Evolutionary conservation across 2,113 vertebrate species (phyloP).

Genomic region (Caranx ignobilis): DNA sequence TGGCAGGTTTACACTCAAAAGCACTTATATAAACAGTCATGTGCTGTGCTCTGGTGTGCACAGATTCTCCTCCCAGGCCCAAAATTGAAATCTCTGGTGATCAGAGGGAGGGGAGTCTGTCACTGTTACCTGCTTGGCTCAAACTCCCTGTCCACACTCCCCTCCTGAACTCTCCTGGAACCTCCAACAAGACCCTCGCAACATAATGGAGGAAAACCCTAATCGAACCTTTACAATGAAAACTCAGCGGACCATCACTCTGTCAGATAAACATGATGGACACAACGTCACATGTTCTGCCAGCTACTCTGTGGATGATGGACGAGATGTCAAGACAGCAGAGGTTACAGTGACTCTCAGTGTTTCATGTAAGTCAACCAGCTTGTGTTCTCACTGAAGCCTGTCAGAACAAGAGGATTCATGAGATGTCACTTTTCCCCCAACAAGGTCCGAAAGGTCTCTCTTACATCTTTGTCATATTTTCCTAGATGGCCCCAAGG

Average conservation of each 20-base stretch:
- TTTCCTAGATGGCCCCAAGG: conserved; percentile 51
- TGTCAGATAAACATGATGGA: conserved; percentile 43
- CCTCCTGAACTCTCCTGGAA: conserved; percentile 57
- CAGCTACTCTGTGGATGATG: conserved; percentile 37
- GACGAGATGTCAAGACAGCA: neutral
- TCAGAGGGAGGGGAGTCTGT: conserved; percentile 33
- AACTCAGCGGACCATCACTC: conserved; percentile 24
- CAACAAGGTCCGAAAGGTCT: neutral
- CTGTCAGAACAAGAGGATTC: neutral
- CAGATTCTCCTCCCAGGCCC: conserved; percentile 53
- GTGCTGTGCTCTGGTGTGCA: too few species aligned
- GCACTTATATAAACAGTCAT: too few species aligned
- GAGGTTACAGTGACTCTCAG: neutral
- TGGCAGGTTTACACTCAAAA: too few species aligned
- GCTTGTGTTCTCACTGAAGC: neutral
- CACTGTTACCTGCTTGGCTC: conserved; percentile 59
- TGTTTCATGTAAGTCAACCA: conserved; percentile 57
- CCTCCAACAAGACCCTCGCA: conserved; percentile 5
- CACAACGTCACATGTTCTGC: conserved; percentile 46
- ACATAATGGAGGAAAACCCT: neutral
- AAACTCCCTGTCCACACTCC: conserved; percentile 54
- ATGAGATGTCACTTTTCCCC: neutral
- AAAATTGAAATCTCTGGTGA: conserved; percentile 15
- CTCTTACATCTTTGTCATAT: neutral
- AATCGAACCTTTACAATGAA: conserved; percentile 25